phyloP scores from a whole-genome alignment of 2,888 invertebrate species.

The Limenitis camilla region DNA sequence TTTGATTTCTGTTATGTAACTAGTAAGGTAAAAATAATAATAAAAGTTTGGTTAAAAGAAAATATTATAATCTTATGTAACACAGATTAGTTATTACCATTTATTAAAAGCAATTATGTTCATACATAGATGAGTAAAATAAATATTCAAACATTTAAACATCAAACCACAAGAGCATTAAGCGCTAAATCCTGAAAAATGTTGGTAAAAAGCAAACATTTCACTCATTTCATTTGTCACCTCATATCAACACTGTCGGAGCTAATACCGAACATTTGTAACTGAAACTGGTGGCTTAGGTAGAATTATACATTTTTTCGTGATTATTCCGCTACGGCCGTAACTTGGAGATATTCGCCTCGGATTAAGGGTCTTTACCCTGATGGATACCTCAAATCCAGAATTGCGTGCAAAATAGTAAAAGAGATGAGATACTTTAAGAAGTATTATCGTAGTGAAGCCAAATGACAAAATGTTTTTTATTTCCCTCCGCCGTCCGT shows the following conservation, averaged over 20 bases:
- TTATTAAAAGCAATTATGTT: too few relatives aligned
- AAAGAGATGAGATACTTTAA: slow-evolving; percentile 38
- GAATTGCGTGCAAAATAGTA: slow-evolving; percentile 59
- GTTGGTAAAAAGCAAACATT: background rate
- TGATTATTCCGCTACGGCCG: slow-evolving; percentile 63
- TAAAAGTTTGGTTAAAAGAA: too few relatives aligned
- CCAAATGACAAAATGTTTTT: background rate
- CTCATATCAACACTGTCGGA: slow-evolving; percentile 37
- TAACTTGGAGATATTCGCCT: slow-evolving; percentile 71
- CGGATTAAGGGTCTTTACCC: slow-evolving; percentile 65
- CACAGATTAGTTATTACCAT: too few relatives aligned
- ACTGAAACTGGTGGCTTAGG: slow-evolving; percentile 58
- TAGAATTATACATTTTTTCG: slow-evolving; percentile 67
- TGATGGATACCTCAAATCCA: slow-evolving; percentile 66
- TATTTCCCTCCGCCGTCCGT: background rate
- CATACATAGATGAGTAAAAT: background rate
- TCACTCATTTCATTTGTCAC: slow-evolving; percentile 12
- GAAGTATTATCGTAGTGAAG: too few relatives aligned
- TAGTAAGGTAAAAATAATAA: too few relatives aligned
- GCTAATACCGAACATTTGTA: slow-evolving; percentile 61
- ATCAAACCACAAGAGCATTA: background rate
- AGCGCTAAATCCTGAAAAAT: slow-evolving; percentile 5
- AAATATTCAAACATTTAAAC: background rate
- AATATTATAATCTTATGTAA: too few relatives aligned
- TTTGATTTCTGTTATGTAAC: background rate